Evolutionary conservation across 1,140 invertebrate species (phyloP).

Genomic region (Bombyx mandarina): DNA sequence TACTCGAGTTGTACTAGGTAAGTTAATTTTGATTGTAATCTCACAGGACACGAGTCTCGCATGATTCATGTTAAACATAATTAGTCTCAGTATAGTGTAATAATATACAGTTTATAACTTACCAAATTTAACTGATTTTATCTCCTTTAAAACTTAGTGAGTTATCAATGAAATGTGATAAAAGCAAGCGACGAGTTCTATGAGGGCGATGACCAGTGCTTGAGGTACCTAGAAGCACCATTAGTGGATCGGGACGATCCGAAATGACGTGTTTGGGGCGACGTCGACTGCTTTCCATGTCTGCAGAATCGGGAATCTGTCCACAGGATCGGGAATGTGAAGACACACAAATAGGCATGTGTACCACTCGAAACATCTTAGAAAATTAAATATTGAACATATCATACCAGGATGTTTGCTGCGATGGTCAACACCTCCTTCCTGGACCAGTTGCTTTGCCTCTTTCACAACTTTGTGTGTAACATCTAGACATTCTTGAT

Average conservation of each 20-base stretch:
- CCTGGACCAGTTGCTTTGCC: slow-evolving; percentile 40
- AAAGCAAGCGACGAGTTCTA: too few relatives aligned
- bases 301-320: not conserved
- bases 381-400: slow-evolving; percentile 1
- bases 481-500: slow-evolving; percentile 40
- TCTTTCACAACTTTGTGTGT: slow-evolving; percentile 42
- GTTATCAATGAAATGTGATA: too few relatives aligned
- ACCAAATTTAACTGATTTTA: too few relatives aligned
- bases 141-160: too few relatives aligned
- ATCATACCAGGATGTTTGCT: slow-evolving; percentile 45
- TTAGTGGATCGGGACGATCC: too few relatives aligned
- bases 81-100: not conserved
- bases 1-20: not conserved
- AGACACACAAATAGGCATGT: not conserved
- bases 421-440: slow-evolving; percentile 46
- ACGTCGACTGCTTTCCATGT: not conserved
- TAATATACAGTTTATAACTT: not conserved
- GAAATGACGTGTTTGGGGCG: too few relatives aligned
- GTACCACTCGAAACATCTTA: not conserved
- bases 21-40: not conserved
- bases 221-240: too few relatives aligned
- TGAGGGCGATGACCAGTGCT: too few relatives aligned
- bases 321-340: too few relatives aligned
- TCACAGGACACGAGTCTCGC: too few relatives aligned
- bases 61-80: not conserved